Evolutionary conservation across 2,888 invertebrate species (phyloP), one percentile per base, ranked within the genome.

Genomic region (Leptothorax acervorum): DNA sequence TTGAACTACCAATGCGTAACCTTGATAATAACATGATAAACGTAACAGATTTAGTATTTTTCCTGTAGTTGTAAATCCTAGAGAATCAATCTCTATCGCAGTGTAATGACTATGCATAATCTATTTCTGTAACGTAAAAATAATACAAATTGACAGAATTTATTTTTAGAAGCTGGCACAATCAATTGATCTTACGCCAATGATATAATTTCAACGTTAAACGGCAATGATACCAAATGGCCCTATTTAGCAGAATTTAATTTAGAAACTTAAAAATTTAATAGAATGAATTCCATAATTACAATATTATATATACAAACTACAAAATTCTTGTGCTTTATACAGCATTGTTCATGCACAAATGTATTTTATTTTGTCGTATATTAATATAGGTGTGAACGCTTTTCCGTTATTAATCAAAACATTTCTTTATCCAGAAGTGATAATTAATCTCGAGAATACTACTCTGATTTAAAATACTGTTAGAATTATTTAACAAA

Each of bases 91-190:
- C 9, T 51, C 42, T 53, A 28, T 76, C 1, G 11, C 6, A 35
- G 5, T 39, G 4, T 48, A 5, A 35, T 3, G 4, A 18, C 18
- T 55, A 1, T 66, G 45, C 6, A 28, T 28, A 73, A 74, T 62
- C 4, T 51, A 35, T 23, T 51, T 35, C 5, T 63, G 18, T 63
- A 48, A 18, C 12, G 31, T 31, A 51, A 62, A 51, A 70, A 57
- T 55, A 0, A 66, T 51, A 23, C 2, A 78, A 68, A 71, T 71
- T 35, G n/a, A 45, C 12, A 55, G 15, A 2, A 57, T 57, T 12
- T 71, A 71, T 79, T 79, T 70, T 71, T 57, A 35, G 15, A 70
- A 45, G 12, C 31, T 71, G 28, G 15, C 35, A 28, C n/a, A 68
- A 66, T 53, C 28, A 55, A 12, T 55, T 42, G 31, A 15, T 45